Evolutionary conservation across 2,113 vertebrate species (phyloP), one percentile per base, ranked within the genome.

Genomic region (Columba livia): DNA sequence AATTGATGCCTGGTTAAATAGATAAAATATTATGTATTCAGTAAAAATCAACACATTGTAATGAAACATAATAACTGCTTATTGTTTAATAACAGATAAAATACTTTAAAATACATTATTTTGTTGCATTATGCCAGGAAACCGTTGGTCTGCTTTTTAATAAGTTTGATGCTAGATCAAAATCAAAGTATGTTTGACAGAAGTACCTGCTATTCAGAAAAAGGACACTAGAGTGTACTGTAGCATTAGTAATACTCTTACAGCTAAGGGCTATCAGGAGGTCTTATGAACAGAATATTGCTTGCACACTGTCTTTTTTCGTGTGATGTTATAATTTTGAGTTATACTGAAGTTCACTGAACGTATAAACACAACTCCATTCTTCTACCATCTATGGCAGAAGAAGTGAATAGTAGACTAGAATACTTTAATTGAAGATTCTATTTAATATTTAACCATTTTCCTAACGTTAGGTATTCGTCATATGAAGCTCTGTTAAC

Each of bases 221-320:
- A 85, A 51, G 56, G 44, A 77, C 97, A 31, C 92, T 87, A 98
- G 98, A 97, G 97, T 47, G 97, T 96, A 97, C 90, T 98, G 53
- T 94, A 56, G 89, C 48, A 88, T 38, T 86, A 86, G 3, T 11
- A 77, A 14, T 94, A 14, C 31, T 65, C 7, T 25, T 12, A 4
- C 1, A 28, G 44, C 36, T 38, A 5, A 8, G 24, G 0, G 2
- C 2, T 7, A 2, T 58, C 14, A 0, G 19, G 19, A 69, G 31
- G 25, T 53, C 38, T 60, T 36, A 42, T 36, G 62, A 60, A 9
- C 4, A 48, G 15, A 53, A 18, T 14, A 3, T 16, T 31, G 50
- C 61, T 67, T 73, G 10, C n/a, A 4, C 8, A 1, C 2, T 29
- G 79, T 16, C 18, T 90, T 71, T 78, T 87, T 70, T 57, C 24